A percentile compares a stretch with the other conserved stretches of the same genome.
phyloP scores from a whole-genome alignment of 1,140 invertebrate genomes.

The Cotesia typhae region DNA sequence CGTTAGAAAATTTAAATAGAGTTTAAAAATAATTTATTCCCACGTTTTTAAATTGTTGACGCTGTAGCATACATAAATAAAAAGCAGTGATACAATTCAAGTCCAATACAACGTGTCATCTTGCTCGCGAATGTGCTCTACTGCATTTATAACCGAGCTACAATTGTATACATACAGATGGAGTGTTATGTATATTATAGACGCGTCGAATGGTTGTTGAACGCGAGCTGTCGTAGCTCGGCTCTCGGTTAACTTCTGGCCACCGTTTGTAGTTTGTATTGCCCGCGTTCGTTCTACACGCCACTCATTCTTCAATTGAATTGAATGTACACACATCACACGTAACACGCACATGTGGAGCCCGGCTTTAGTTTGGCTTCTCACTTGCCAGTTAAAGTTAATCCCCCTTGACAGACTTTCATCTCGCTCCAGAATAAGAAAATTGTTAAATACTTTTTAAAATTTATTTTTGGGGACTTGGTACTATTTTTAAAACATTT shows the following conservation, averaged over 20 bases:
- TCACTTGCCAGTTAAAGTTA: too few species aligned
- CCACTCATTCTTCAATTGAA: constrained; percentile 7
- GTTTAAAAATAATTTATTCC: too few species aligned
- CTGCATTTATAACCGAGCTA: constrained; percentile 28
- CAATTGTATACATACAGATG: constrained; percentile 36
- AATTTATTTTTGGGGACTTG: too few species aligned
- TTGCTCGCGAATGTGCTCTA: constrained; percentile 5
- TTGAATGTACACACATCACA: constrained; percentile 3
- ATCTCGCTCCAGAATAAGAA: not conserved
- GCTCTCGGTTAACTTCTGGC: not conserved
- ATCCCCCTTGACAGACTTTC: constrained; percentile 10
- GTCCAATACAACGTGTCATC: not conserved
- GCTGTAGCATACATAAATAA: too few species aligned
- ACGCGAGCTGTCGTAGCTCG: not conserved
- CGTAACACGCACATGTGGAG: too few species aligned
- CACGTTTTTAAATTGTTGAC: too few species aligned
- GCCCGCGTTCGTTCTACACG: not conserved
- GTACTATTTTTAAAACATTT: too few species aligned
- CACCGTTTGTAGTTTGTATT: not conserved
- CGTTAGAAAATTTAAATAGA: too few species aligned
- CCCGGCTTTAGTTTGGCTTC: too few species aligned
- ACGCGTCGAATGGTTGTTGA: constrained; percentile 21
- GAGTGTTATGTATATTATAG: constrained; percentile 33
- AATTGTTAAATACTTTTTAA: not conserved
- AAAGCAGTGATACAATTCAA: not conserved